These are phyloP conservation scores for Umimayanthus kanabou DNA, from an alignment of 92 coral and sea anemone species.

Conservation along the genomic window DNA sequence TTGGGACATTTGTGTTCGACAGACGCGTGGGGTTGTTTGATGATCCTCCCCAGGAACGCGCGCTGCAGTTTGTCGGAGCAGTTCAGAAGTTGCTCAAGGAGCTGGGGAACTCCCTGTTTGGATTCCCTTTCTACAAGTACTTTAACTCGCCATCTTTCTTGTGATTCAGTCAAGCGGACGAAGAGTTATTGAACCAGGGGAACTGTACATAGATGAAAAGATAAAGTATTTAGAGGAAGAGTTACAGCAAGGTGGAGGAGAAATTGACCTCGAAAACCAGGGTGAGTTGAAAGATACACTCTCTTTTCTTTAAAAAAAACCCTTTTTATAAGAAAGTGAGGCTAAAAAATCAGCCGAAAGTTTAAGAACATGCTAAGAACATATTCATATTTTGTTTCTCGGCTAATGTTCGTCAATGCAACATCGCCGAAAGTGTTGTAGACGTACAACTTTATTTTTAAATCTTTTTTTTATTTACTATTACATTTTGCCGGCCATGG, in stretches of 20 bases:
- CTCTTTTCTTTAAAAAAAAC: too few species aligned
- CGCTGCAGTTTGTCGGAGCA: conserved; percentile 22
- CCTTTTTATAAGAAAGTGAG: too few species aligned
- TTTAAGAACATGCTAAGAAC: too few species aligned
- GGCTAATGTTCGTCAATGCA: too few species aligned
- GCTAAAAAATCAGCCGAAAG: too few species aligned
- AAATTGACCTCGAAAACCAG: conserved; percentile 27
- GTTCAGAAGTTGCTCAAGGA: conserved; percentile 11
- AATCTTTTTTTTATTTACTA: too few species aligned
- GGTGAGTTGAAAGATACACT: conserved; percentile 33
- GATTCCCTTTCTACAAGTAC: conserved; percentile 37
- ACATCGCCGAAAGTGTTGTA: too few species aligned
- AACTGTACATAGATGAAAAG: conserved; percentile 40
- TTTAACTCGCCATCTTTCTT: conserved; percentile 37
- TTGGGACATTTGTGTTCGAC: conserved; percentile 54
- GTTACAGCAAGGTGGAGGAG: conserved; percentile 14
- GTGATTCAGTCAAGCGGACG: conserved; percentile 38
- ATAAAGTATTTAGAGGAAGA: conserved; percentile 21
- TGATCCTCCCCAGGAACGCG: conserved; percentile 46
- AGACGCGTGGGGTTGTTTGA: conserved; percentile 45
- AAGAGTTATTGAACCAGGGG: neutral
- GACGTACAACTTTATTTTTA: too few species aligned
- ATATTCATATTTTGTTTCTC: too few species aligned
- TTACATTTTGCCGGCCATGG: too few species aligned
- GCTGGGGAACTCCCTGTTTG: conserved; percentile 23